Conservation (phyloP, 2,113 vertebrate species). For the Varanus salvator region DNA sequence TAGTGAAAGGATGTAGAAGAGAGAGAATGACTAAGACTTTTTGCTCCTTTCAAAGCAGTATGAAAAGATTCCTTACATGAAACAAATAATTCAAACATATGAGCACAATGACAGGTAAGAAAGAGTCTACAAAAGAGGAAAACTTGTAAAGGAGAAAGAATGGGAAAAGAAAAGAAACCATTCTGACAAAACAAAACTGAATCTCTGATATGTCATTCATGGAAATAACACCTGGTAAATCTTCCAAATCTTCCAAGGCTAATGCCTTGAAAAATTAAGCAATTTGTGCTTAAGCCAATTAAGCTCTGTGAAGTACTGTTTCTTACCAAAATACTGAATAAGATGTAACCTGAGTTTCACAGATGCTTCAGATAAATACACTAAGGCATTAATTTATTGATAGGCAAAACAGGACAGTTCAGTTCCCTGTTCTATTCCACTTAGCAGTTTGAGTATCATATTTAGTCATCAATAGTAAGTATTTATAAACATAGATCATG, state of each 20-base stretch:
- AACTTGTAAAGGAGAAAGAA: background rate
- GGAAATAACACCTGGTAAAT: background rate
- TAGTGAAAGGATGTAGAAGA: slow-evolving; percentile 30
- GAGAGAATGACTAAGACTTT: background rate
- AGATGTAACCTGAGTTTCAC: no score
- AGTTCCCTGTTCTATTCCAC: no score
- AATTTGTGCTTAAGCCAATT: background rate
- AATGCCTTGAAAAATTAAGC: background rate
- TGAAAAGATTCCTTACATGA: slow-evolving; percentile 14
- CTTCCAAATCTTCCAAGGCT: background rate
- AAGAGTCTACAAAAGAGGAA: background rate
- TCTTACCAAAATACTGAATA: background rate
- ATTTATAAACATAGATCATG: no score
- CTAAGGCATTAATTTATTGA: no score
- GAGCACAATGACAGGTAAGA: background rate
- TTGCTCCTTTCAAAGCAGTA: background rate
- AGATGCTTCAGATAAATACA: no score
- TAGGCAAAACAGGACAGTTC: no score
- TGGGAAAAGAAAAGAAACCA: background rate
- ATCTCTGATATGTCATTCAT: background rate
- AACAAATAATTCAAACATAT: background rate
- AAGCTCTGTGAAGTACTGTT: background rate
- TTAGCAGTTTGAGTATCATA: no score
- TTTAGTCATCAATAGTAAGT: no score
- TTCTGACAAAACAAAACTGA: background rate